A percentile compares a stretch with the other conserved stretches of the same genome.
Conservation (phyloP, 2,797 vertebrate species). For the Tokudaia muenninki region DNA sequence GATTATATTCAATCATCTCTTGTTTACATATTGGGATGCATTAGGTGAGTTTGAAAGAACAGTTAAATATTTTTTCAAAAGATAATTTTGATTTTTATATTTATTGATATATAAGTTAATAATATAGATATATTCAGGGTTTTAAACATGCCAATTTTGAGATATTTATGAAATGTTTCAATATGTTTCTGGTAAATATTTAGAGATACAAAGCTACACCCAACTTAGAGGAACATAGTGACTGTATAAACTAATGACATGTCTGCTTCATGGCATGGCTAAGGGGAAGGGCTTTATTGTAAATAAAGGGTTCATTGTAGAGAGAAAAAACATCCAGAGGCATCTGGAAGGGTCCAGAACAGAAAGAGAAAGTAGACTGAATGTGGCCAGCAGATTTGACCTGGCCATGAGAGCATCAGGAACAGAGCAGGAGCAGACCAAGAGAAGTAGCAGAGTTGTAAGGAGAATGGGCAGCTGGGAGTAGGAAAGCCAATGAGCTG, state of each 20-base stretch:
- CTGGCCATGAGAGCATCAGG: not conserved
- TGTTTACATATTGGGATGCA: not conserved
- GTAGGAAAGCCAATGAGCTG: not conserved
- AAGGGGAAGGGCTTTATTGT: not conserved
- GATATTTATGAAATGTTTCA: not conserved
- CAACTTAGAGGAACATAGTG: not conserved
- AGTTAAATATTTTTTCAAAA: not conserved
- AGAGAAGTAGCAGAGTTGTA: not conserved
- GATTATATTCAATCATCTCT: not conserved
- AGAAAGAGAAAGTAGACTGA: not conserved
- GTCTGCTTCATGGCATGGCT: not conserved
- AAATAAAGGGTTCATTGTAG: not conserved
- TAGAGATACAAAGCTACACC: not conserved
- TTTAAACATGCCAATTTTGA: constrained; percentile 27
- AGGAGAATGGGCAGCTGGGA: too few species aligned
- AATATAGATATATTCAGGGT: not conserved
- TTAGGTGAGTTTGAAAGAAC: not conserved
- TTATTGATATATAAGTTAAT: not conserved
- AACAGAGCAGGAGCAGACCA: not conserved
- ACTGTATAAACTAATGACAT: not conserved
- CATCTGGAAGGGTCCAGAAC: not conserved
- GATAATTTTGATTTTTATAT: not conserved
- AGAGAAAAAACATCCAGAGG: not conserved
- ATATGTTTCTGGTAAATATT: not conserved
- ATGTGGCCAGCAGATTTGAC: not conserved